These are phyloP conservation scores for Epiblema foenella DNA, from an alignment of 2,888 invertebrate genomes.

Conservation along the genomic window DNA sequence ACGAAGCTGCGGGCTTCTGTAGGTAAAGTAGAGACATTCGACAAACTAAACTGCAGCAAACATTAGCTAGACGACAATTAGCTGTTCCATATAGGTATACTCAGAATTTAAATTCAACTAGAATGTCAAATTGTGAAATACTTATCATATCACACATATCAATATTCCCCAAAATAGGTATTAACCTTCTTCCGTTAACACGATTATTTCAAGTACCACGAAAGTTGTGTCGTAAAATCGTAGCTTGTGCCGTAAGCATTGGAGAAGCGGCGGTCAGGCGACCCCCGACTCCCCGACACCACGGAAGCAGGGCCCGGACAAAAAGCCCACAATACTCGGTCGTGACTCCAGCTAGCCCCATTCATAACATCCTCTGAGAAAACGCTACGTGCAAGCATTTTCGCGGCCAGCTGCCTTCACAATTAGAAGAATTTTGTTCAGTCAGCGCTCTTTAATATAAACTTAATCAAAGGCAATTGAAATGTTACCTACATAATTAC, in stretches of 20 bases:
- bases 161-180: neutral
- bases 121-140: neutral
- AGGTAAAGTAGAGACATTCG: neutral
- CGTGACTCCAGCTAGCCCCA: slow-evolving; percentile 69
- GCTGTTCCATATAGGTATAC: neutral
- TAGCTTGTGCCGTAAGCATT: slow-evolving; percentile 49
- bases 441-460: slow-evolving; percentile 1
- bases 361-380: slow-evolving; percentile 72
- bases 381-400: slow-evolving; percentile 74
- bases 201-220: neutral
- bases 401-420: slow-evolving; percentile 53
- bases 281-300: slow-evolving; percentile 80
- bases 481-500: no score
- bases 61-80: neutral
- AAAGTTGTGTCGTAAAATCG: neutral
- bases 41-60: neutral
- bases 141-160: neutral
- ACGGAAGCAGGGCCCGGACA: slow-evolving; percentile 62
- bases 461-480: no score
- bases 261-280: slow-evolving; percentile 58
- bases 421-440: slow-evolving; percentile 4
- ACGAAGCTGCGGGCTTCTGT: neutral
- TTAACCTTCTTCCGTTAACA: no score
- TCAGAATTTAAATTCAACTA: neutral
- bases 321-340: slow-evolving; percentile 71